These are phyloP conservation scores for Deilephila porcellus DNA, from an alignment of 2,888 invertebrate species.

Conservation along the genomic window DNA sequence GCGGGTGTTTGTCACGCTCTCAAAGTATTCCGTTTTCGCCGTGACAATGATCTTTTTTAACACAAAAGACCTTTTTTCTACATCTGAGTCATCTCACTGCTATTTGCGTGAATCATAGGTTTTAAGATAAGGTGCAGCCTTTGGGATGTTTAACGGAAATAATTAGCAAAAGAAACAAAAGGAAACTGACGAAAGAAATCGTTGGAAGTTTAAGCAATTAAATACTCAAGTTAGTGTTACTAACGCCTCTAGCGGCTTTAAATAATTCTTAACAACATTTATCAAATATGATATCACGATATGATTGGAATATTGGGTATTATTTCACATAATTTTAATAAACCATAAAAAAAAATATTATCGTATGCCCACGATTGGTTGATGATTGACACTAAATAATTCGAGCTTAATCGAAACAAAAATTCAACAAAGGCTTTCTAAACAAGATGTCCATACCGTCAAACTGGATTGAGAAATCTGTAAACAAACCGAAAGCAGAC, in stretches of 20 bases:
- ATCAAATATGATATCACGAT: too few relatives aligned
- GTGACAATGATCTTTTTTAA: conserved; percentile 28
- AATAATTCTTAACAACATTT: too few relatives aligned
- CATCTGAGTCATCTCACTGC: neutral
- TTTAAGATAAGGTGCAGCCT: neutral
- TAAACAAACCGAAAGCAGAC: conserved; percentile 22
- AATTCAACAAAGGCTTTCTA: neutral
- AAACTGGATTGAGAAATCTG: conserved; percentile 21
- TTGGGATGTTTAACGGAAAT: neutral
- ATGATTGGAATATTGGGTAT: too few relatives aligned
- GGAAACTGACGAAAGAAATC: too few relatives aligned
- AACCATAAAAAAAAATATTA: neutral
- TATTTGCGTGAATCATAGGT: conserved; percentile 12
- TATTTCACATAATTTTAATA: neutral
- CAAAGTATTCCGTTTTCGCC: conserved; percentile 19
- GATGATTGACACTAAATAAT: neutral
- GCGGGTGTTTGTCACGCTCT: conserved; percentile 32
- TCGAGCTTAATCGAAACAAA: too few relatives aligned
- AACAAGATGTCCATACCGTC: neutral
- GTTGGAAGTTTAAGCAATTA: too few relatives aligned
- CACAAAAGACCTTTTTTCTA: conserved; percentile 17
- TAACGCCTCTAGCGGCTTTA: too few relatives aligned
- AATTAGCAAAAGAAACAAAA: neutral
- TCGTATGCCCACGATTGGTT: neutral
- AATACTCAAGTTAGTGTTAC: too few relatives aligned